A percentile compares a stretch with the other conserved stretches of the same genome.
Evolutionary conservation across 2,797 vertebrate genomes (phyloP).

Genomic region (Micropoecilia bifurca): DNA sequence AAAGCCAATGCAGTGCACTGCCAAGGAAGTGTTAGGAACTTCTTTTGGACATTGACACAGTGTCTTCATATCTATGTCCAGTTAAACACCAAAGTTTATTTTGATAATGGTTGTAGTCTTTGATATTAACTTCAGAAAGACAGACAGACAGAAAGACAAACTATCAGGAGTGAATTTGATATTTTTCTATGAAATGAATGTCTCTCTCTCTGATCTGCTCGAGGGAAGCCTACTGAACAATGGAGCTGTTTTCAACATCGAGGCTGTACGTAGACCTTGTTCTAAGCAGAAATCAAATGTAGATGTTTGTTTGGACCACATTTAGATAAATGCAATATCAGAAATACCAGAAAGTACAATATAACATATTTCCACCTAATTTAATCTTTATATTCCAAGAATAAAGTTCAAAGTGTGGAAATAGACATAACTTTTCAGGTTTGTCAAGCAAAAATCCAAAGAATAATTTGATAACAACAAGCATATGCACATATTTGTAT

Average conservation of each 20-base stretch:
- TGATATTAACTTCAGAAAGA: not conserved
- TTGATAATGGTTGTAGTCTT: not conserved
- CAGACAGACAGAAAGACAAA: constrained; percentile 2
- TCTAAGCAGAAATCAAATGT: not conserved
- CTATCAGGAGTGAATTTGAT: not conserved
- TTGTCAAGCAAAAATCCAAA: not conserved
- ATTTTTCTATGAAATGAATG: constrained; percentile 21
- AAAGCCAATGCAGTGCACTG: constrained; percentile 40
- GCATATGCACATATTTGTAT: not conserved
- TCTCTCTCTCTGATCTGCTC: constrained; percentile 7
- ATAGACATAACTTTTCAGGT: not conserved
- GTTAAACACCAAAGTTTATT: not conserved
- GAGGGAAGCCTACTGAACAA: constrained; percentile 9
- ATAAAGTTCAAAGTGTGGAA: not conserved
- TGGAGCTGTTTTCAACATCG: not conserved
- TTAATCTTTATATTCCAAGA: not conserved
- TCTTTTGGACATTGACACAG: constrained; percentile 29
- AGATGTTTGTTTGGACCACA: not conserved
- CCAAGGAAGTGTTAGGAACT: constrained; percentile 25
- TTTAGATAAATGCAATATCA: not conserved
- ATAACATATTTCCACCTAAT: not conserved
- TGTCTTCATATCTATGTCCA: constrained; percentile 22
- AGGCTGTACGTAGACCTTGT: no score
- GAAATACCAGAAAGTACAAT: not conserved
- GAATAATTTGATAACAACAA: not conserved